phyloP scores from a whole-genome alignment of 1,140 invertebrate species.

The Lordiphosa clarofinis region DNA sequence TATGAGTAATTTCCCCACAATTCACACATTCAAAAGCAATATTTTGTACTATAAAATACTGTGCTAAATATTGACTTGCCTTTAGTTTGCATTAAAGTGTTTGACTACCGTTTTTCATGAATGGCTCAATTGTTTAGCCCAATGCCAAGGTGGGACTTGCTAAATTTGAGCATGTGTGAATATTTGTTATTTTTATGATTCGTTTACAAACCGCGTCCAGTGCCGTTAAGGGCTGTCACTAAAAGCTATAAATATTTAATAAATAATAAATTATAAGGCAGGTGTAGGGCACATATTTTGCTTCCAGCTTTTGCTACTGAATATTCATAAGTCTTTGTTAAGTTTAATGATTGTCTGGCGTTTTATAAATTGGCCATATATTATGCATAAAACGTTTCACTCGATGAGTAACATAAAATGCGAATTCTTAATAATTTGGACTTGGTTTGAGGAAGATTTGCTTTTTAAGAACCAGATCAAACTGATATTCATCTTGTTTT shows the following conservation, averaged over 20 bases:
- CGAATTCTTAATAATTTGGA: background rate
- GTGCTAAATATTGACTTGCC: too few species aligned
- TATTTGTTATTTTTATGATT: background rate
- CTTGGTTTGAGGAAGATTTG: too few species aligned
- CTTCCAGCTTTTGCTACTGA: constrained; percentile 10
- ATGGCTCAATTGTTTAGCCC: constrained; percentile 37
- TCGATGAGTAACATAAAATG: constrained; percentile 3
- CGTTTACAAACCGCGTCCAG: too few species aligned
- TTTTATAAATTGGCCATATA: constrained; percentile 1
- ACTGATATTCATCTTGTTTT: too few species aligned
- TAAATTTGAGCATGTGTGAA: constrained; percentile 8
- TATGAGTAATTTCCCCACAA: too few species aligned
- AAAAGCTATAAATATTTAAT: too few species aligned
- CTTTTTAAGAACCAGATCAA: too few species aligned
- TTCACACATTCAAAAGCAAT: too few species aligned
- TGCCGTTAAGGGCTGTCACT: too few species aligned
- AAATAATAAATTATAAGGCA: too few species aligned
- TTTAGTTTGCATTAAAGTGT: background rate
- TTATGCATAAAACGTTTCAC: constrained; percentile 14
- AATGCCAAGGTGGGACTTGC: constrained; percentile 4
- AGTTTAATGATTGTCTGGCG: constrained; percentile 3
- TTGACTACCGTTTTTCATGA: constrained; percentile 12
- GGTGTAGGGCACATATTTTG: background rate
- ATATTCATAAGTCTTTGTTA: constrained; percentile 4
- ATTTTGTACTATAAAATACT: too few species aligned